These are phyloP conservation scores for Barbus barbus DNA, from an alignment of 2,113 vertebrate species.

Conservation along the genomic window DNA sequence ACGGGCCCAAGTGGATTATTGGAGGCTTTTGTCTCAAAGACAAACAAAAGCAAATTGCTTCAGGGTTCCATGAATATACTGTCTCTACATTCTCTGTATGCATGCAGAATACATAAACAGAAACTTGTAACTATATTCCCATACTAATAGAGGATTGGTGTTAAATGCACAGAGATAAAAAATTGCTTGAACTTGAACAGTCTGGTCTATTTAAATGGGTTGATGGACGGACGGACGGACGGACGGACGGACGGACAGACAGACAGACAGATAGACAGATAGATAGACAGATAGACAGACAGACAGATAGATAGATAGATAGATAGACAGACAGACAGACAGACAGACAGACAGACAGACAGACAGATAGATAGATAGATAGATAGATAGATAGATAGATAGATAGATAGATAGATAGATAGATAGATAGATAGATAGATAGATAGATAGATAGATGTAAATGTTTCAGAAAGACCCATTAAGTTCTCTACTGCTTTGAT, in stretches of 20 bases:
- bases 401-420: too few species aligned
- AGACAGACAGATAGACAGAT: too few species aligned
- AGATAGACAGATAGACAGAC: too few species aligned
- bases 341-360: too few species aligned
- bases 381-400: too few species aligned
- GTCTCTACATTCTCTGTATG: background rate
- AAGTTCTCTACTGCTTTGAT: background rate
- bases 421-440: too few species aligned
- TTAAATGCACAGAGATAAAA: background rate
- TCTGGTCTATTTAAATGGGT: background rate
- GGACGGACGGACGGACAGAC: too few species aligned
- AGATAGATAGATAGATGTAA: too few species aligned
- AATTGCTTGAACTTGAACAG: background rate
- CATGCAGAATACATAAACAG: background rate
- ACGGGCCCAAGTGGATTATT: conserved; percentile 9
- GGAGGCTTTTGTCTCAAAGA: conserved; percentile 18
- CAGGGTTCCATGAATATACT: background rate
- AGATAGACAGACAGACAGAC: too few species aligned
- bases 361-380: too few species aligned
- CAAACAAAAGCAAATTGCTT: conserved; percentile 10
- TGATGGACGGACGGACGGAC: too few species aligned
- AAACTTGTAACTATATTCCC: background rate
- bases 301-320: too few species aligned
- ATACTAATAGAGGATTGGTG: background rate
- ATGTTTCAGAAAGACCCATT: background rate